phyloP scores from a whole-genome alignment of 2,113 vertebrate species.

The Bagarius yarrelli region DNA sequence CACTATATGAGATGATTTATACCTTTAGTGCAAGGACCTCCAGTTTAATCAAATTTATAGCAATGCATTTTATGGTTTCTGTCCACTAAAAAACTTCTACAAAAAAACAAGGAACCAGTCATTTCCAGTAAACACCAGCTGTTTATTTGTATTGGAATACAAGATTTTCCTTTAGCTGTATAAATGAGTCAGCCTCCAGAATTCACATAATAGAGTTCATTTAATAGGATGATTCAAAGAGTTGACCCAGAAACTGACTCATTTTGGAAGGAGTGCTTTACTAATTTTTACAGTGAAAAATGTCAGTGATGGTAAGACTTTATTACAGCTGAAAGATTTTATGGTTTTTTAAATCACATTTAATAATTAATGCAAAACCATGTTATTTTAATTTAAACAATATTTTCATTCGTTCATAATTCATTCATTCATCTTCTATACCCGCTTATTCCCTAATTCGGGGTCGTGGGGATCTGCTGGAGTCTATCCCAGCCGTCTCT shows the following conservation, averaged over 20 bases:
- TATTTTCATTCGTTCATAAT: no score
- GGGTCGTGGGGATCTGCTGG: no score
- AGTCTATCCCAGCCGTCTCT: no score
- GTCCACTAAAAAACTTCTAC: not conserved
- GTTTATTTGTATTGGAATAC: not conserved
- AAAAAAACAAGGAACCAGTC: not conserved
- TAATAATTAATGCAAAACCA: no score
- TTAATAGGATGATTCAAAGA: not conserved
- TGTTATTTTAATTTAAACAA: no score
- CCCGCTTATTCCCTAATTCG: no score
- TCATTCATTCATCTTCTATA: no score
- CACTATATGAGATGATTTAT: not conserved
- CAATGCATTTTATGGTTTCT: not conserved
- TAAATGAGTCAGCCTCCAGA: not conserved
- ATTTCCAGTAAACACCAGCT: not conserved
- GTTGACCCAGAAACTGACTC: not conserved
- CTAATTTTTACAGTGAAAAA: not conserved
- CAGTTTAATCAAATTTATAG: not conserved
- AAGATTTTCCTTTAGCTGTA: not conserved
- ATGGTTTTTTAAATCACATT: not conserved
- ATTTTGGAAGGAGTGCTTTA: not conserved
- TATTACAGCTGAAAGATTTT: not conserved
- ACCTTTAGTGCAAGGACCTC: not conserved
- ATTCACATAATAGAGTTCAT: not conserved
- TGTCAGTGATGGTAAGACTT: not conserved